These are phyloP conservation scores for Neosilurus mollespiculum DNA, from an alignment of 2,797 vertebrate genomes.

Conservation along the genomic window DNA sequence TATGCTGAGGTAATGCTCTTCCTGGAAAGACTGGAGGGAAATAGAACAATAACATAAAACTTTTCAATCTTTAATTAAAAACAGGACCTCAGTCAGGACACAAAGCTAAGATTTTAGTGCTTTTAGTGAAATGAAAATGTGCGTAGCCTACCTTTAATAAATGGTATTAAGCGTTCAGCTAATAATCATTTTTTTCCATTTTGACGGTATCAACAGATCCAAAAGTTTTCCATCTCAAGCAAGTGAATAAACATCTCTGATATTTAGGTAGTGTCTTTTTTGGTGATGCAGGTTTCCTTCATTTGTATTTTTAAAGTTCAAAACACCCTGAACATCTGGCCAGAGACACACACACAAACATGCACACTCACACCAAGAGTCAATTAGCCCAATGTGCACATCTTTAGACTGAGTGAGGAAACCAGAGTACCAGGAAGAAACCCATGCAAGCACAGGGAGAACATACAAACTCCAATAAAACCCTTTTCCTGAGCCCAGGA, in stretches of 20 bases:
- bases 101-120: not conserved
- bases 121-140: not conserved
- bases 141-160: not conserved
- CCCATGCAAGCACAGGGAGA: no score
- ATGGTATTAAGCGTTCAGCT: not conserved
- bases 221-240: not conserved
- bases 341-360: no score
- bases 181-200: not conserved
- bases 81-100: not conserved
- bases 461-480: no score
- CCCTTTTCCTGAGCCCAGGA: no score
- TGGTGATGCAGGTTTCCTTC: not conserved
- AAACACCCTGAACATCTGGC: not conserved
- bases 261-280: not conserved
- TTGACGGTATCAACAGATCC: not conserved
- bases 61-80: conserved; percentile 12
- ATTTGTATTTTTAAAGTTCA: not conserved
- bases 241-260: not conserved
- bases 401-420: no score
- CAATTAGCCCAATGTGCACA: no score
- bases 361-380: no score
- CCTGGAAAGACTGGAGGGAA: not conserved
- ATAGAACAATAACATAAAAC: not conserved
- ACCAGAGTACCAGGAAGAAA: no score
- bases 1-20: not conserved